Base-by-base conservation (phyloP, 2,797 vertebrate genomes). In the Anguilla anguilla region DNA sequence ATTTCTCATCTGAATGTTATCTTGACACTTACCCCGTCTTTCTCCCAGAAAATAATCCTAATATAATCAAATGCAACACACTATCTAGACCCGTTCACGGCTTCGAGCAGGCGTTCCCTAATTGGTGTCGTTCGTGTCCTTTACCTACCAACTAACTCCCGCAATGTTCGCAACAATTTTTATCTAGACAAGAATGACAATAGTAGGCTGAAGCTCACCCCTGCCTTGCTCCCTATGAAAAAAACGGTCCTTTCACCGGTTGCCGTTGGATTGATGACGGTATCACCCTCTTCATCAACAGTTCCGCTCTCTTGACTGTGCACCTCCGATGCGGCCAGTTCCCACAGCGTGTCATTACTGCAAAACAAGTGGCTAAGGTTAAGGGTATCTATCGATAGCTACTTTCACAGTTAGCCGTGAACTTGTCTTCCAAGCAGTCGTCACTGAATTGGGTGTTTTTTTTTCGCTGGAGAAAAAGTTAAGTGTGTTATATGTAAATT, bases 301-400 rank as follows among this genome's bases (percentile, higher is more conserved):
- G 53, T 91, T 84, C 90, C 89, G 5, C 90, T 92, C 90, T 96
- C 95, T 87, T 86, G 95, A 83, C 92, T 93, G 46, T 91, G 94
- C 28, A 97, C 96, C 94, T 98, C 97, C 7, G 96, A 96, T 87
- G 96, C 95, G 31, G 98, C 98, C 86, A 97, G 93, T 85, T 99
- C 98, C 98, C 99, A 99, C n/a, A 99, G 90, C 43, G 96, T 96
- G 90, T 97, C 97, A 3, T 96, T 96, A 89, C 98, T 99, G 90
- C 3, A 17, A 57, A 35, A 89, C 83, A 90, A 85, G 39, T 22
- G 43, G 9, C 4, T 7, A 84, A 35, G 7, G 74, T 69, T 69
- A 6, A 61, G 67, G 4, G 6, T 31, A 49, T 39, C 10, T 19
- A 46, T 46, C 43, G 43, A 46, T 6, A 46, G 17, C 77, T 17